Conservation (phyloP, 2,113 vertebrate genomes). For the Gavia stellata region DNA sequence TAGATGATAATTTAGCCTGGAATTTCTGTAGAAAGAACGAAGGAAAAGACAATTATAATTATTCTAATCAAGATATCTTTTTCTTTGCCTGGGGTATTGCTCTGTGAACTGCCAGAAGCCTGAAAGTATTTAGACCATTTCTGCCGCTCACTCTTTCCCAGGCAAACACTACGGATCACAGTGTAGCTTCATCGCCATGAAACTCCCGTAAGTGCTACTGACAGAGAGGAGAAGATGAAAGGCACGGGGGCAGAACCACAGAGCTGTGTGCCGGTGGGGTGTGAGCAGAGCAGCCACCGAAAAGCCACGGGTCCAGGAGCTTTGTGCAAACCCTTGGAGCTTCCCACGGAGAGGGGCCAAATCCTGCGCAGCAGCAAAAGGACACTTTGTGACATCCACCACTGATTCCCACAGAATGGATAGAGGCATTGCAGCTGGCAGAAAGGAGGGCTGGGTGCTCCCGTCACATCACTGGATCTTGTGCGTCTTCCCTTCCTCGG, state of each 20-base stretch:
- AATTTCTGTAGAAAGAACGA: conserved; percentile 66
- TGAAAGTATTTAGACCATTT: conserved; percentile 57
- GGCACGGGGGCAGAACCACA: background rate
- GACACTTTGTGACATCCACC: background rate
- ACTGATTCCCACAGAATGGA: rapidly evolving
- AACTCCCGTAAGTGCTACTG: background rate
- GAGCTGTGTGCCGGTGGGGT: background rate
- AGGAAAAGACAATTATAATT: conserved; percentile 72
- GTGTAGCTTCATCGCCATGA: background rate
- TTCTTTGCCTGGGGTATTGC: conserved; percentile 56
- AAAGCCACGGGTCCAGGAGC: rapidly evolving
- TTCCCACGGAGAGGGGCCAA: rapidly evolving
- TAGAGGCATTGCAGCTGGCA: background rate
- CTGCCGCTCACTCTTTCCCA: conserved; percentile 25
- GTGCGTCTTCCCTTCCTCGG: background rate
- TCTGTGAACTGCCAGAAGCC: conserved; percentile 54
- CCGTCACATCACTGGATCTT: background rate
- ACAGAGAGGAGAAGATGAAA: background rate
- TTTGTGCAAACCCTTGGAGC: background rate
- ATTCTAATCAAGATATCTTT: conserved; percentile 73
- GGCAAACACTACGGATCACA: conserved; percentile 13
- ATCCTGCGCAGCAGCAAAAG: background rate
- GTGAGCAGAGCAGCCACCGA: background rate
- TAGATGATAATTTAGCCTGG: conserved; percentile 72
- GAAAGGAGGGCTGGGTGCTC: background rate